These are phyloP conservation scores for Malurus melanocephalus DNA, from an alignment of 2,113 vertebrate genomes.

Conservation along the genomic window DNA sequence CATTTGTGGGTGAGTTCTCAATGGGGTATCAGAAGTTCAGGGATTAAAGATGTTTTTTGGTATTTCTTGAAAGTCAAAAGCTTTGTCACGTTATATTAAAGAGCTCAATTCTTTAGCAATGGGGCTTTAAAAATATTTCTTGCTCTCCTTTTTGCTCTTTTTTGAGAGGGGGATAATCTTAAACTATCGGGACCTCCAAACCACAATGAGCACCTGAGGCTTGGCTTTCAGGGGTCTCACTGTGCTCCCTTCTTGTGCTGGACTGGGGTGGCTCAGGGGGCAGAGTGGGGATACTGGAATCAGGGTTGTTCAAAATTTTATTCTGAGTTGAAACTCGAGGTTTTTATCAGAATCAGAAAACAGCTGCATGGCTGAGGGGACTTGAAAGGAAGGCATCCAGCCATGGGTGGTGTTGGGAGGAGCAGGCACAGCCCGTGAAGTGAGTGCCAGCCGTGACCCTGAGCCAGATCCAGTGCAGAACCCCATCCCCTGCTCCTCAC, in stretches of 20 bases:
- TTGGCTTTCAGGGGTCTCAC: no score
- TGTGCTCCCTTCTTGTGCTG: not conserved
- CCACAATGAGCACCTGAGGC: not conserved
- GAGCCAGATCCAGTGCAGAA: not conserved
- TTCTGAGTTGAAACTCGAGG: not conserved
- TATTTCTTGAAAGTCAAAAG: slow-evolving; percentile 38
- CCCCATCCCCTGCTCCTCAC: not conserved
- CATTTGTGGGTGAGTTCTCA: slow-evolving; percentile 30
- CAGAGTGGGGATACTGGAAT: not conserved
- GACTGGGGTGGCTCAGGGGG: not conserved
- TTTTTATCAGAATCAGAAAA: not conserved
- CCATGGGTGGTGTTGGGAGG: rapidly evolving
- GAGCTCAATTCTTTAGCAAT: slow-evolving; percentile 1
- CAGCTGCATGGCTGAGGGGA: not conserved
- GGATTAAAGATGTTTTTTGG: slow-evolving; percentile 19
- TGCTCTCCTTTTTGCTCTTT: not conserved
- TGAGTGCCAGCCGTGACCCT: not conserved
- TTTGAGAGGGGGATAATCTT: not conserved
- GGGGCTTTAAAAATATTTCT: not conserved
- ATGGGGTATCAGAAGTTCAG: slow-evolving; percentile 15
- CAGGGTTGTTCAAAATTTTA: not conserved
- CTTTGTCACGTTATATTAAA: slow-evolving; percentile 4
- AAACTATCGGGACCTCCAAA: not conserved
- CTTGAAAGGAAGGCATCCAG: rapidly evolving
- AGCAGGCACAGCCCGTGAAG: not conserved